Percentiles rank a stretch among this genome's conserved stretches.
Evolutionary conservation across 1,140 invertebrate species (phyloP).

Genomic region (Adelges cooleyi): DNA sequence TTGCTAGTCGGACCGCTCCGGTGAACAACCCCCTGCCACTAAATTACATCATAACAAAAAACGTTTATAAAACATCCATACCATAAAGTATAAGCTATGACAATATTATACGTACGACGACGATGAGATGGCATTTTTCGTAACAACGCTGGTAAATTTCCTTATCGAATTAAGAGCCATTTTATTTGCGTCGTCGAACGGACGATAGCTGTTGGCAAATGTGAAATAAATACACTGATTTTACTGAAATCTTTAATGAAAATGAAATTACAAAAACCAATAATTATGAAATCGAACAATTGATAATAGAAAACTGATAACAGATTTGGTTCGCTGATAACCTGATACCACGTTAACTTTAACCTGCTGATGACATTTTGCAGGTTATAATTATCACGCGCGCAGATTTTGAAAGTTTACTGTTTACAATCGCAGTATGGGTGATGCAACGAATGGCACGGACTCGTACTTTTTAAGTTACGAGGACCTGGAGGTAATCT

Average conservation of each 20-base stretch:
- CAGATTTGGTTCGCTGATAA: background rate
- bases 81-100: too few species aligned
- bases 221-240: too few species aligned
- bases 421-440: background rate
- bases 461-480: conserved; percentile 1
- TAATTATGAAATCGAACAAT: background rate
- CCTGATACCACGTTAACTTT: background rate
- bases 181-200: background rate
- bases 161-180: background rate
- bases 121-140: background rate
- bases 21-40: background rate
- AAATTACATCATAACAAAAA: too few species aligned
- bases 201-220: background rate
- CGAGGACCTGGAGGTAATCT: background rate
- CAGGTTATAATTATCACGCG: conserved; percentile 6
- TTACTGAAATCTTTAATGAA: too few species aligned
- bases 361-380: background rate
- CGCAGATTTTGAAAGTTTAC: background rate
- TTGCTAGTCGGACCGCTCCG: background rate
- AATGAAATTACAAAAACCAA: too few species aligned
- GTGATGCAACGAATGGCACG: background rate
- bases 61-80: too few species aligned
- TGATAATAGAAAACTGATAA: background rate
- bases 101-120: background rate
- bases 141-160: background rate